phyloP scores from a whole-genome alignment of 2,888 invertebrate genomes.

The Ophraella communa region DNA sequence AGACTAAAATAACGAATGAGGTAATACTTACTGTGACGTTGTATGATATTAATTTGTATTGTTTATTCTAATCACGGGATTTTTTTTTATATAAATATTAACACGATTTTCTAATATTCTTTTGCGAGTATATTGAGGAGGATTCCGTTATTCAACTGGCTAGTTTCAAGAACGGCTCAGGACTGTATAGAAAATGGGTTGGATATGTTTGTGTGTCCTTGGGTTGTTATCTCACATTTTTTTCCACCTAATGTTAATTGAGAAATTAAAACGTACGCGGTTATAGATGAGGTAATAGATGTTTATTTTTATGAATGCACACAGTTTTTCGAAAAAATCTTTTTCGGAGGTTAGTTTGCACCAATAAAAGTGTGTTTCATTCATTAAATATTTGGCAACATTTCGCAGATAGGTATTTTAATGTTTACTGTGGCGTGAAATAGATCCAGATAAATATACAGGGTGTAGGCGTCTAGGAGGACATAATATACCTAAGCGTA shows the following conservation, averaged over 20 bases:
- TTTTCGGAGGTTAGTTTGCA: no score
- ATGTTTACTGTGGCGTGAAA: no score
- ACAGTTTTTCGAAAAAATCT: background rate
- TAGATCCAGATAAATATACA: no score
- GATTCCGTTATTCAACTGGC: background rate
- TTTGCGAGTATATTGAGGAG: no score
- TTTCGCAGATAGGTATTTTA: no score
- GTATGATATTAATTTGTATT: background rate
- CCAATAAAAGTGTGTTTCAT: no score
- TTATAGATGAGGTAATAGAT: background rate
- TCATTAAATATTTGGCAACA: no score
- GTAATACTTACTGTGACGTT: slow-evolving; percentile 12
- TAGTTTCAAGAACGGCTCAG: background rate
- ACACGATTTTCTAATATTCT: no score
- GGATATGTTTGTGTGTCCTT: background rate
- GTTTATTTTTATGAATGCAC: background rate
- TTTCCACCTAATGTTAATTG: slow-evolving; percentile 13
- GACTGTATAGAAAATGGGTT: slow-evolving; percentile 18
- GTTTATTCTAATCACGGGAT: slow-evolving; percentile 6
- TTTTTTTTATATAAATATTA: slow-evolving; percentile 2
- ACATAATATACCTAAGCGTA: no score
- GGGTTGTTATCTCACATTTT: slow-evolving; percentile 11
- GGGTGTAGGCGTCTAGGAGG: no score
- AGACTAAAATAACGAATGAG: slow-evolving; percentile 9
- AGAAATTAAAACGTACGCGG: background rate